These are phyloP conservation scores for Cyprinella venusta DNA, from an alignment of 2,797 vertebrate species.

Conservation along the genomic window DNA sequence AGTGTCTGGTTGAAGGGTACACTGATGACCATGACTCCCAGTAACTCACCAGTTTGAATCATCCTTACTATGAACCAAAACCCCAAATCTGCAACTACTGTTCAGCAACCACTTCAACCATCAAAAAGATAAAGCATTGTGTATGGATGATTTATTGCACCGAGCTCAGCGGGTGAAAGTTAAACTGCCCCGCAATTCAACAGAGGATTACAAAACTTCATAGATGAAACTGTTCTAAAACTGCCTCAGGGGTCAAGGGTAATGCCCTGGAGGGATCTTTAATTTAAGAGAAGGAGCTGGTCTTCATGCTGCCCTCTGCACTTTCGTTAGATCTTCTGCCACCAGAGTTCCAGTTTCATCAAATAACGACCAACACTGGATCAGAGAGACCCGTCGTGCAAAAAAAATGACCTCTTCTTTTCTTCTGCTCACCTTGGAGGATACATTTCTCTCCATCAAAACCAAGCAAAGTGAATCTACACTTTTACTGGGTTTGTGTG, in stretches of 20 bases:
- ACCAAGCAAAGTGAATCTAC: background rate
- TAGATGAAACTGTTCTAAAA: conserved; percentile 20
- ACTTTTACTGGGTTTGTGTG: conserved; percentile 53
- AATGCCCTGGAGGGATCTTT: background rate
- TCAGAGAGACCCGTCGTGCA: conserved; percentile 9
- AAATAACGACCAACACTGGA: background rate
- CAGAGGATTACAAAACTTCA: conserved; percentile 12
- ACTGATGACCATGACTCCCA: background rate
- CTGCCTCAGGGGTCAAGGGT: conserved; percentile 15
- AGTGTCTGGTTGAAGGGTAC: conserved; percentile 28
- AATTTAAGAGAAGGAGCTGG: conserved; percentile 3
- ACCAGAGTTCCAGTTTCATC: conserved; percentile 39
- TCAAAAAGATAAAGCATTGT: conserved; percentile 22
- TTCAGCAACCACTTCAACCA: background rate
- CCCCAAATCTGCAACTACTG: background rate
- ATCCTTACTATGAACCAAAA: conserved; percentile 6
- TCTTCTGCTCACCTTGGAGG: conserved; percentile 7
- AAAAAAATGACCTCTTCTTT: conserved; percentile 29
- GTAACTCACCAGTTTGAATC: conserved; percentile 21
- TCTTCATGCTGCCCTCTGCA: conserved; percentile 14
- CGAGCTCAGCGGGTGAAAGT: background rate
- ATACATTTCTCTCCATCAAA: conserved; percentile 12
- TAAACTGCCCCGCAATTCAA: conserved; percentile 8
- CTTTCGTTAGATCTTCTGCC: conserved; percentile 6
- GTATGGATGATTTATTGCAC: conserved; percentile 33